A percentile compares a stretch with the other conserved stretches of the same genome.
phyloP scores from a whole-genome alignment of 1,140 invertebrate species.

The Camponotus vicinus region DNA sequence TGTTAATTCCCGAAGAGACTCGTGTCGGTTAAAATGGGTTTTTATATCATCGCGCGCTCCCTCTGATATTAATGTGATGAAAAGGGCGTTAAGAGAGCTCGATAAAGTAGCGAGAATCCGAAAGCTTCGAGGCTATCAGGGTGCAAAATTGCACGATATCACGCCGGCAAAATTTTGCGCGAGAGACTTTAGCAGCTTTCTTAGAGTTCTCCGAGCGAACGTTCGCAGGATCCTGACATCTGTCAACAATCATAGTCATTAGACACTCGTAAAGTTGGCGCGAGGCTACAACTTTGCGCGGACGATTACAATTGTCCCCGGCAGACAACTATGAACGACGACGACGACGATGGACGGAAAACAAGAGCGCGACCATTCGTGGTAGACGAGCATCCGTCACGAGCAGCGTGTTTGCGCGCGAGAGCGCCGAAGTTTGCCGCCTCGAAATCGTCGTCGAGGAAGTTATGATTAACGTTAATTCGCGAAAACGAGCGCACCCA shows the following conservation, averaged over 20 bases:
- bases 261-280: constrained; percentile 28
- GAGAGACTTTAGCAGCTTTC: not conserved
- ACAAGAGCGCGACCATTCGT: constrained; percentile 15
- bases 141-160: not conserved
- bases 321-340: constrained; percentile 9
- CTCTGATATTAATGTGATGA: constrained; percentile 48
- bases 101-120: not conserved
- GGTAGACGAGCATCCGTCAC: constrained; percentile 43
- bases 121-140: not conserved
- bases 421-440: constrained; percentile 24
- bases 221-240: constrained; percentile 25
- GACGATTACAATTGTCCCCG: constrained; percentile 17
- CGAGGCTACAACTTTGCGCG: constrained; percentile 8
- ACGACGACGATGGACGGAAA: constrained; percentile 10
- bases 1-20: constrained; percentile 51
- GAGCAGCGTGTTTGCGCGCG: constrained; percentile 1
- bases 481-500: constrained; percentile 25
- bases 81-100: not conserved
- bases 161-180: not conserved
- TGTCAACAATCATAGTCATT: constrained; percentile 46
- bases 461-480: constrained; percentile 66
- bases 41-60: constrained; percentile 16
- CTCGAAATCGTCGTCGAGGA: constrained; percentile 29
- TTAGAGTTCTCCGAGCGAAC: constrained; percentile 8
- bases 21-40: constrained; percentile 31